Evolutionary conservation across 2,797 vertebrate genomes (phyloP).

Genomic region (Danio albolineatus): DNA sequence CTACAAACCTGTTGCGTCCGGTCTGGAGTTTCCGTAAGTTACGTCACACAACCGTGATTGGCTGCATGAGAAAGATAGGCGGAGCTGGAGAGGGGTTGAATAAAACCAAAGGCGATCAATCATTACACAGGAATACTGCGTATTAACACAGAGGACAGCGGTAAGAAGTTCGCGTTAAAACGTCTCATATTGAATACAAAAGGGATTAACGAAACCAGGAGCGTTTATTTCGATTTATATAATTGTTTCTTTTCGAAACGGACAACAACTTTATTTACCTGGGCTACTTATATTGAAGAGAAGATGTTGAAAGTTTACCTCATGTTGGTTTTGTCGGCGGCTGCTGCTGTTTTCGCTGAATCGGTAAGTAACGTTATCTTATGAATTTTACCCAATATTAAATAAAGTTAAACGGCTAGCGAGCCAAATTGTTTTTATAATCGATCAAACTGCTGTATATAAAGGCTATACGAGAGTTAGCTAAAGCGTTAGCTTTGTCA

Average conservation of each 20-base stretch:
- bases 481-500: constrained; percentile 4
- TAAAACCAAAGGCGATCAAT: constrained; percentile 47
- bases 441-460: not conserved
- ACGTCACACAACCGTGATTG: constrained; percentile 14
- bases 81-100: not conserved
- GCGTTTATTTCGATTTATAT: not conserved
- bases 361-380: constrained; percentile 75
- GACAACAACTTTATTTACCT: not conserved
- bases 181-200: not conserved
- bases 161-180: not conserved
- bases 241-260: not conserved
- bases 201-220: constrained; percentile 18
- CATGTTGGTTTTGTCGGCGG: constrained; percentile 70
- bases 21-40: constrained; percentile 35
- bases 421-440: not conserved
- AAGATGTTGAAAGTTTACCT: constrained; percentile 74
- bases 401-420: not conserved
- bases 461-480: not conserved
- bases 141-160: not conserved
- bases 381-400: not conserved
- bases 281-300: constrained; percentile 17
- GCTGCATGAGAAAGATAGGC: not conserved
- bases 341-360: constrained; percentile 75
- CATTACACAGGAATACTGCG: not conserved
- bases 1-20: not conserved